Evolutionary conservation across 2,888 invertebrate species (phyloP).

Genomic region (Brachynemurus nebulosus): DNA sequence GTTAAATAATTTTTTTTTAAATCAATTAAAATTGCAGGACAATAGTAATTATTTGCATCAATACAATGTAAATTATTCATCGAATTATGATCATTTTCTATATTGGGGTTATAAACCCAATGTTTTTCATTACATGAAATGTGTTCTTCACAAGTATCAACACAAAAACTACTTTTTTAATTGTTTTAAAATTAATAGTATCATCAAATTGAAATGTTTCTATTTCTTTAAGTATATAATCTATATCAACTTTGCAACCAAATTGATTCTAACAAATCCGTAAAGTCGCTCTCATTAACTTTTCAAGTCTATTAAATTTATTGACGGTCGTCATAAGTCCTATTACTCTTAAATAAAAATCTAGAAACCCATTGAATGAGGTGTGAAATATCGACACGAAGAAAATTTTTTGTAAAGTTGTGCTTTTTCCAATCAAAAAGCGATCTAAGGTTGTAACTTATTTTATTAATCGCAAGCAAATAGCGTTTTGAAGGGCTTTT

Average conservation of each 20-base stretch:
- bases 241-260: background rate
- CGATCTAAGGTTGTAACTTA: no score
- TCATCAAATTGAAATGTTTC: background rate
- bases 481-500: no score
- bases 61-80: background rate
- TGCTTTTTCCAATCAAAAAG: background rate
- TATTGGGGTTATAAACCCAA: no score
- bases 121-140: background rate
- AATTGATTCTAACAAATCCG: background rate
- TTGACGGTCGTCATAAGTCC: background rate
- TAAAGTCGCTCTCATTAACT: background rate
- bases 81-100: background rate
- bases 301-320: background rate
- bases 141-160: background rate
- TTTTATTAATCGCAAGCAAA: no score
- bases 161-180: background rate
- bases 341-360: background rate
- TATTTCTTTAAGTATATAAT: background rate
- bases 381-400: background rate
- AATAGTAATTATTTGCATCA: background rate
- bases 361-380: background rate
- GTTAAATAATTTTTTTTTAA: background rate
- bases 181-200: background rate
- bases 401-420: background rate
- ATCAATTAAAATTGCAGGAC: background rate